Evolutionary conservation across 2,888 invertebrate species (phyloP).

Genomic region (Pristionchus arcanus): DNA sequence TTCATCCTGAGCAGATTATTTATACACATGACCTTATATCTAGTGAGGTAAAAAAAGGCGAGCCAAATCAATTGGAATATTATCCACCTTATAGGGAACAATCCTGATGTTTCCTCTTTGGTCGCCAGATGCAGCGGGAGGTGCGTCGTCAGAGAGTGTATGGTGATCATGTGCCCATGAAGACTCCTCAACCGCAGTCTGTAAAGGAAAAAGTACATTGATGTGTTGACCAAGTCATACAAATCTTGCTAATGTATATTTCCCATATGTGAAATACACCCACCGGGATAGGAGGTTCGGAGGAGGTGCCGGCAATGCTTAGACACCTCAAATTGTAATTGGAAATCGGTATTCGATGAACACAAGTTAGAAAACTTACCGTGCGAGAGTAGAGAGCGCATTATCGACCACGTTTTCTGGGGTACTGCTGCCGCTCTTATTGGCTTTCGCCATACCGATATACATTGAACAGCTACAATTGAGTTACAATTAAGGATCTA

Average conservation of each 20-base stretch:
- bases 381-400: constrained; percentile 34
- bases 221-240: neutral
- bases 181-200: constrained; percentile 60
- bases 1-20: constrained; percentile 85
- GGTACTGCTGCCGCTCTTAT: neutral
- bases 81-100: constrained; percentile 56
- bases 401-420: neutral
- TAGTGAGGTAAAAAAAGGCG: neutral
- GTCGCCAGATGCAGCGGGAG: neutral
- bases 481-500: neutral
- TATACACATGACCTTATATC: neutral
- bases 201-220: neutral
- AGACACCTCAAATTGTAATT: constrained; percentile 38
- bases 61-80: constrained; percentile 47
- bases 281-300: constrained; percentile 26
- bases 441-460: neutral
- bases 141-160: constrained; percentile 65
- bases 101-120: constrained; percentile 53
- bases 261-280: no score
- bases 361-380: neutral
- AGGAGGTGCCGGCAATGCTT: constrained; percentile 44
- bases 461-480: constrained; percentile 2
- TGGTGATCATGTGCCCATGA: constrained; percentile 70
- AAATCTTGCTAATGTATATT: no score
- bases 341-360: neutral